Evolutionary conservation across 37 sponge, comb jelly and placozoan species (phyloP).

Genomic region (Theonella swinhoei): DNA sequence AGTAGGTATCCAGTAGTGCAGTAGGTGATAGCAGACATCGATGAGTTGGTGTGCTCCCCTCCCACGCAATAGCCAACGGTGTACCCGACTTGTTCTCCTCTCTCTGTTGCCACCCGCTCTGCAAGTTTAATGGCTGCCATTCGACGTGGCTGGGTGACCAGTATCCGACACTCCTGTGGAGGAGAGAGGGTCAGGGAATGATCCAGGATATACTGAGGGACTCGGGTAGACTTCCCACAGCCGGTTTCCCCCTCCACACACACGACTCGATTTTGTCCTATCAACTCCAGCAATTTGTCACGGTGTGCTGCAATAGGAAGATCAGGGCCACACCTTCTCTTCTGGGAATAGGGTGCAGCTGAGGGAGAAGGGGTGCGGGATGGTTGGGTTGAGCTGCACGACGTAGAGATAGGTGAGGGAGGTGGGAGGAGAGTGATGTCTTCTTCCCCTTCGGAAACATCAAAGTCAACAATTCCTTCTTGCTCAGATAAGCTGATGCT

Average conservation of each 20-base stretch:
- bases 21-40: slow-evolving; percentile 44
- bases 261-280: slow-evolving; percentile 46
- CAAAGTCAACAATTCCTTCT: not conserved
- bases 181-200: slow-evolving; percentile 3
- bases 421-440: not conserved
- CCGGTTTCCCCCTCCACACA: slow-evolving; percentile 81
- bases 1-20: slow-evolving; percentile 77
- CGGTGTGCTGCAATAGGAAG: slow-evolving; percentile 60
- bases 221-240: slow-evolving; percentile 81
- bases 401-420: not conserved
- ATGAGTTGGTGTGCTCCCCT: slow-evolving; percentile 31
- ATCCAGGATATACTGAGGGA: slow-evolving; percentile 82
- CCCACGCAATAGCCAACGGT: slow-evolving; percentile 76
- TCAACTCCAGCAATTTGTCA: slow-evolving; percentile 44
- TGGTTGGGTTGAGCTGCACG: not conserved
- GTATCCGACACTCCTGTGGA: slow-evolving; percentile 24
- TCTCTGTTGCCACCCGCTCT: slow-evolving; percentile 56
- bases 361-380: not conserved
- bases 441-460: not conserved
- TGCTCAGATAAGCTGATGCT: not conserved
- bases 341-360: not conserved
- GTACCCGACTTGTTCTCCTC: slow-evolving; percentile 39
- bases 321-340: not conserved
- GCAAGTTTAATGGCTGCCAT: slow-evolving; percentile 71
- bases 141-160: slow-evolving; percentile 79